Percentiles rank a stretch among this genome's conserved stretches.
These are phyloP conservation scores for Anarsia innoxiella DNA, from an alignment of 2,888 invertebrate species.

Conservation along the genomic window DNA sequence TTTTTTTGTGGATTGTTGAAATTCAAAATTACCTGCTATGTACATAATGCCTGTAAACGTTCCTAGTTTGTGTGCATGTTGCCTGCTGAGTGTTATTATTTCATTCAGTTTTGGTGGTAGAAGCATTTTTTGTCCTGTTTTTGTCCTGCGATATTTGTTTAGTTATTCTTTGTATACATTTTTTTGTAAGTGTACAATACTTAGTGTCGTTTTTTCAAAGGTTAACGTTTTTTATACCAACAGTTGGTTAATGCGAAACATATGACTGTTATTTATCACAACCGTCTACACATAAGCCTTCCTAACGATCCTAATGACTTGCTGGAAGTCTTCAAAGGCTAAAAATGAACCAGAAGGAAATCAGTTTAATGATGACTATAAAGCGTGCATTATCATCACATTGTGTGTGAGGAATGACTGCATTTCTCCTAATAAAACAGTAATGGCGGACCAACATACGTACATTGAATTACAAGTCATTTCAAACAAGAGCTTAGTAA, in stretches of 20 bases:
- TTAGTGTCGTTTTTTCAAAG: slow-evolving; percentile 10
- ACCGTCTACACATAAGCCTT: slow-evolving; percentile 16
- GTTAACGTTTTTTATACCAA: slow-evolving; percentile 14
- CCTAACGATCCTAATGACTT: slow-evolving; percentile 22
- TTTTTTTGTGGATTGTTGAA: slow-evolving; percentile 35
- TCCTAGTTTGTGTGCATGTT: slow-evolving; percentile 65
- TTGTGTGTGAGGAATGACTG: slow-evolving; percentile 24
- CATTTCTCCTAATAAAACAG: slow-evolving; percentile 25
- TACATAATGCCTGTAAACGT: slow-evolving; percentile 36
- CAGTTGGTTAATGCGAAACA: slow-evolving; percentile 18
- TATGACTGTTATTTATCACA: slow-evolving; percentile 21
- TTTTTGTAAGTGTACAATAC: slow-evolving; percentile 13
- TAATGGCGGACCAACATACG: slow-evolving; percentile 18
- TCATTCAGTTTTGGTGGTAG: slow-evolving; percentile 35
- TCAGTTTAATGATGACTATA: slow-evolving; percentile 37
- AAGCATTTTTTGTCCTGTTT: slow-evolving; percentile 22
- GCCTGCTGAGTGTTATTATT: slow-evolving; percentile 55
- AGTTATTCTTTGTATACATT: slow-evolving; percentile 15
- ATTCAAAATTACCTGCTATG: slow-evolving; percentile 25
- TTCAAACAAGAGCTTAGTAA: slow-evolving; percentile 4
- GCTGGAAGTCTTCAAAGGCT: slow-evolving; percentile 23
- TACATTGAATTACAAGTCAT: slow-evolving; percentile 3
- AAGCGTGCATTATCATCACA: slow-evolving; percentile 34
- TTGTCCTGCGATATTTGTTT: slow-evolving; percentile 18
- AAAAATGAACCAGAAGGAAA: slow-evolving; percentile 36